These are phyloP conservation scores for Channa argus DNA, from an alignment of 2,113 vertebrate species.

Conservation along the genomic window DNA sequence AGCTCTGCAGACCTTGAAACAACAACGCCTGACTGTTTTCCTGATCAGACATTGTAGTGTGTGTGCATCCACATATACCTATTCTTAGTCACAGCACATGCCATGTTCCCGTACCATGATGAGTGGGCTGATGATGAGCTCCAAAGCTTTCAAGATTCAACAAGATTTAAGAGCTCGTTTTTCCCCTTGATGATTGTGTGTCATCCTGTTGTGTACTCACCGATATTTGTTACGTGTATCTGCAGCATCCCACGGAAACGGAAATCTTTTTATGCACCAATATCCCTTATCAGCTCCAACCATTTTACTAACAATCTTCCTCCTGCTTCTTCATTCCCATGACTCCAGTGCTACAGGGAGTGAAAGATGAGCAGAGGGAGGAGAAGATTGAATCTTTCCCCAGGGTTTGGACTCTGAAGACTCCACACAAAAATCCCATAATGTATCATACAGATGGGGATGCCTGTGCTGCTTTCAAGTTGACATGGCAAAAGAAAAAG, in stretches of 20 bases:
- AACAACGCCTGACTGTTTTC: conserved; percentile 19
- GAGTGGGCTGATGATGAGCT: not conserved
- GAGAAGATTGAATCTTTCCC: conserved; percentile 9
- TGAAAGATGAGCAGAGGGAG: conserved; percentile 10
- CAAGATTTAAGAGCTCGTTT: not conserved
- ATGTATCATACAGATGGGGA: conserved; percentile 5
- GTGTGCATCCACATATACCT: not conserved
- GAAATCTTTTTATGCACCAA: not conserved
- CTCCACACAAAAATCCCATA: conserved; percentile 24
- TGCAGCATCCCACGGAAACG: not conserved
- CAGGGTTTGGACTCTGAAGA: conserved; percentile 38
- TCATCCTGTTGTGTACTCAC: too few species aligned
- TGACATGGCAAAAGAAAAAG: conserved; percentile 16
- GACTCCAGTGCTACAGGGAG: conserved; percentile 1
- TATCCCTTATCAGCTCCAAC: not conserved
- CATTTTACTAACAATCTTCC: conserved; percentile 8
- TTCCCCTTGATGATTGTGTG: too few species aligned
- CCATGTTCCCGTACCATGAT: not conserved
- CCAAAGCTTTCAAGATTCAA: not conserved
- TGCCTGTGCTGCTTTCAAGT: conserved; percentile 23
- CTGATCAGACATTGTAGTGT: conserved; percentile 2
- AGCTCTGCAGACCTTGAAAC: conserved; percentile 45
- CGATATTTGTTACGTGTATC: not conserved
- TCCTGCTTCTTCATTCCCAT: conserved; percentile 6
- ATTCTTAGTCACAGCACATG: conserved; percentile 7